A percentile compares a stretch with the other conserved stretches of the same genome.
Evolutionary conservation across 2,113 vertebrate genomes (phyloP).

Genomic region (Meriones unguiculatus): DNA sequence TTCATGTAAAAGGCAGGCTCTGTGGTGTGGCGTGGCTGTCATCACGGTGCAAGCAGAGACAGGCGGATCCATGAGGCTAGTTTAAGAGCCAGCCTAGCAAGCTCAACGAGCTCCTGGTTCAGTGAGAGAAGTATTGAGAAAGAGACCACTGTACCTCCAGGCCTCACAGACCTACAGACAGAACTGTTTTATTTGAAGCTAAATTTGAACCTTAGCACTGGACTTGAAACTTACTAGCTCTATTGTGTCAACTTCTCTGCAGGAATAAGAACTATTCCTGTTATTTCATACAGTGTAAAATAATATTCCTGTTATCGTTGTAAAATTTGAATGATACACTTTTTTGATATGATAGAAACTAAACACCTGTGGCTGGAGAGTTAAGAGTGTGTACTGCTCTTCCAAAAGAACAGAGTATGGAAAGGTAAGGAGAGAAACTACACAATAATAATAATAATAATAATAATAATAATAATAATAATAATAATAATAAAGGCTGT

Average conservation of each 20-base stretch:
- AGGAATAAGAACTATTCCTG: not conserved
- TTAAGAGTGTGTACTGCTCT: not conserved
- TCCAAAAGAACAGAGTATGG: not conserved
- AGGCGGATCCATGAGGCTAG: not conserved
- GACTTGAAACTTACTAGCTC: not conserved
- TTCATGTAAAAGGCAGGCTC: too few relatives aligned
- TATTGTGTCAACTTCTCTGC: constrained; percentile 29
- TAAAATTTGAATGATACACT: constrained; percentile 33
- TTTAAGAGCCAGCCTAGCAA: not conserved
- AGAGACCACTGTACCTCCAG: not conserved
- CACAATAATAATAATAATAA: not conserved
- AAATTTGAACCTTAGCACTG: constrained; percentile 25
- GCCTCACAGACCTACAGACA: not conserved
- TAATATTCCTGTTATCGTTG: not conserved
- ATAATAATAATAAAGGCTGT: not conserved
- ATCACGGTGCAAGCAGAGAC: not conserved
- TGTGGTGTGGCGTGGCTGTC: too few relatives aligned
- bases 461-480: not conserved
- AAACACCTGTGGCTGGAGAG: not conserved
- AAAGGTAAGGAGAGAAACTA: not conserved
- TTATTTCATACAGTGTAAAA: not conserved
- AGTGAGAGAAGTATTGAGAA: not conserved
- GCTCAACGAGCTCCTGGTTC: not conserved
- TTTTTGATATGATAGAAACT: constrained; percentile 20
- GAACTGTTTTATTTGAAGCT: not conserved